These are phyloP conservation scores for Pipistrellus pipistrellus DNA, from an alignment of 2,797 vertebrate genomes.

Conservation along the genomic window DNA sequence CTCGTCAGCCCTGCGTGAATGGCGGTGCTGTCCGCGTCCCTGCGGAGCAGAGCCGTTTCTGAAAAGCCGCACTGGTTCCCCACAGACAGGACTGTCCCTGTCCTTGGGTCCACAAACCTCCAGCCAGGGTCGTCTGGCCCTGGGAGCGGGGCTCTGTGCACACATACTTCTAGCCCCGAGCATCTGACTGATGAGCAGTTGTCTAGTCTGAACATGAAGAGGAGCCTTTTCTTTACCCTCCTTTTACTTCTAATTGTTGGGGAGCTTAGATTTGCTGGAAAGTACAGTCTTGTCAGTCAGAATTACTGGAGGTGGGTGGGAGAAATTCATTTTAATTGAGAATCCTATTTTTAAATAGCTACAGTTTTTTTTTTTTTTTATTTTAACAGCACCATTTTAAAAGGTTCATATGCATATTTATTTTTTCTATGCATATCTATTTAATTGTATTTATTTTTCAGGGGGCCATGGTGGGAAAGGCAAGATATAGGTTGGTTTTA, in stretches of 20 bases:
- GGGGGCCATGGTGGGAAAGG: not conserved
- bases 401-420: not conserved
- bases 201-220: not conserved
- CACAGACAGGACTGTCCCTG: not conserved
- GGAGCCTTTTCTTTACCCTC: not conserved
- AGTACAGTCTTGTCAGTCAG: not conserved
- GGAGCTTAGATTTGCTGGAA: not conserved
- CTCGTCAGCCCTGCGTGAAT: not conserved
- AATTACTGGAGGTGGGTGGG: not conserved
- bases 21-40: not conserved
- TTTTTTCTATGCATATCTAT: not conserved
- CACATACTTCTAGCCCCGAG: not conserved
- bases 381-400: not conserved
- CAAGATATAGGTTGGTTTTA: not conserved
- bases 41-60: not conserved
- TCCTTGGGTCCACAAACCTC: not conserved
- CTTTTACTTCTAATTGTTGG: not conserved
- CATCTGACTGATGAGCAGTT: not conserved
- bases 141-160: not conserved
- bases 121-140: not conserved
- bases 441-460: not conserved
- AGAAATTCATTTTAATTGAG: not conserved
- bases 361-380: constrained; percentile 9
- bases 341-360: constrained; percentile 30
- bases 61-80: not conserved